Conservation (phyloP, 2,797 vertebrate genomes). For the Dromococcyx pavoninus region DNA sequence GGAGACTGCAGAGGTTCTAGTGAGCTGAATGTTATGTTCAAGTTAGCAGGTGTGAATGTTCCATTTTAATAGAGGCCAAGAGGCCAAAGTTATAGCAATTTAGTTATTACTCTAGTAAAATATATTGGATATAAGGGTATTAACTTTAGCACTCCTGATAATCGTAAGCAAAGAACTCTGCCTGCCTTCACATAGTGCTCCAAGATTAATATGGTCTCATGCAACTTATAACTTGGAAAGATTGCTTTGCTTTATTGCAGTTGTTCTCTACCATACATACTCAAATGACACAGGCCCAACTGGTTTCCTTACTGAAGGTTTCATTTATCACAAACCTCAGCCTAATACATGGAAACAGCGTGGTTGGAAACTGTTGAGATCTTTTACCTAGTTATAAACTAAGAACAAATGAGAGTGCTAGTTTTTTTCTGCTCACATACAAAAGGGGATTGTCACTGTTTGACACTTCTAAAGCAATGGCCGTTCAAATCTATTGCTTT, state of each 20-base stretch:
- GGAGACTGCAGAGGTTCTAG: constrained; percentile 51
- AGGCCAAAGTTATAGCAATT: constrained; percentile 23
- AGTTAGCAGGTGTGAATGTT: constrained; percentile 49
- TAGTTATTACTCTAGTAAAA: constrained; percentile 30
- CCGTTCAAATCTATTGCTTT: constrained; percentile 49
- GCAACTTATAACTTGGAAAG: constrained; percentile 35
- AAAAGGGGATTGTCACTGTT: constrained; percentile 33
- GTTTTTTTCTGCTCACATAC: neutral
- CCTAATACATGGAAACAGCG: neutral
- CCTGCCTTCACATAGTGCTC: constrained; percentile 44
- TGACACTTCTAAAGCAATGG: constrained; percentile 13
- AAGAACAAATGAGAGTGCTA: constrained; percentile 42
- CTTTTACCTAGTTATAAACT: constrained; percentile 31
- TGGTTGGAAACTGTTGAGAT: constrained; percentile 6
- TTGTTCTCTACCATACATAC: neutral
- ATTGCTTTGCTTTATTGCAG: constrained; percentile 43
- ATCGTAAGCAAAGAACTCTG: constrained; percentile 56
- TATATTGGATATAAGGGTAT: constrained; percentile 1
- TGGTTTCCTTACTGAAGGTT: constrained; percentile 12
- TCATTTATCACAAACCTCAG: neutral
- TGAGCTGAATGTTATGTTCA: constrained; percentile 42
- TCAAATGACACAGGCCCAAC: neutral
- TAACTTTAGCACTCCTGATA: constrained; percentile 26
- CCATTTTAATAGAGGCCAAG: constrained; percentile 16
- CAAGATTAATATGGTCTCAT: constrained; percentile 1